phyloP scores from a whole-genome alignment of 2,888 invertebrate species.

The Holacanthella duospinosa region DNA sequence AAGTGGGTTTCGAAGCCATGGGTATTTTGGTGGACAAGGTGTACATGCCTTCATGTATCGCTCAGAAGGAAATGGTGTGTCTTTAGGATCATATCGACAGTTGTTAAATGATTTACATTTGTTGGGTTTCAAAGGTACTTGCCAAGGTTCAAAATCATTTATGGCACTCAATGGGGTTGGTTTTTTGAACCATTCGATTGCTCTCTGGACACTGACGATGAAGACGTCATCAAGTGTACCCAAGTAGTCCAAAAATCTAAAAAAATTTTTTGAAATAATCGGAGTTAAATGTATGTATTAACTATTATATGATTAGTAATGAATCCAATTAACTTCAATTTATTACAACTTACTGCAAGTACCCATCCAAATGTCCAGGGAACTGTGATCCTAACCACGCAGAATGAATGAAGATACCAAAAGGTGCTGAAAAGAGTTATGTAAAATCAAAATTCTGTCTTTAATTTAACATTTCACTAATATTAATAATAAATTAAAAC shows the following conservation, averaged over 20 bases:
- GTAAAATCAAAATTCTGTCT: too few relatives aligned
- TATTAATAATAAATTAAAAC: too few relatives aligned
- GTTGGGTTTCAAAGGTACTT: slow-evolving; percentile 1
- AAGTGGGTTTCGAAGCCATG: slow-evolving; percentile 50
- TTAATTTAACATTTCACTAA: too few relatives aligned
- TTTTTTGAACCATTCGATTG: slow-evolving; percentile 50
- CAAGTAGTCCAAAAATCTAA: slow-evolving; percentile 48
- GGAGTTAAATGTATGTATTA: too few relatives aligned
- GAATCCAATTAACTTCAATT: too few relatives aligned
- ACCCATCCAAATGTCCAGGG: slow-evolving; percentile 44
- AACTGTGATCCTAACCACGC: slow-evolving; percentile 48
- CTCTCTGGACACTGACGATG: slow-evolving; percentile 47
- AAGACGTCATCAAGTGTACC: slow-evolving; percentile 50
- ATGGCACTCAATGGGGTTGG: slow-evolving; percentile 46
- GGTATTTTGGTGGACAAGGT: slow-evolving; percentile 47
- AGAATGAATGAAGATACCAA: slow-evolving; percentile 57
- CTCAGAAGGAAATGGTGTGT: slow-evolving; percentile 12
- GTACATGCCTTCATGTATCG: slow-evolving; percentile 48
- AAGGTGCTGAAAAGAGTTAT: too few relatives aligned
- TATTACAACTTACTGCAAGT: slow-evolving; percentile 42
- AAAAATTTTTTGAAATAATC: too few relatives aligned
- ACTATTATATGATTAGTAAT: too few relatives aligned
- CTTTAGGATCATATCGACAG: slow-evolving; percentile 5
- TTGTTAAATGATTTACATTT: neutral
- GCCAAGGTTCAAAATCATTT: slow-evolving; percentile 37